phyloP scores from a whole-genome alignment of 1,140 invertebrate genomes.

The Ridgeia piscesae region DNA sequence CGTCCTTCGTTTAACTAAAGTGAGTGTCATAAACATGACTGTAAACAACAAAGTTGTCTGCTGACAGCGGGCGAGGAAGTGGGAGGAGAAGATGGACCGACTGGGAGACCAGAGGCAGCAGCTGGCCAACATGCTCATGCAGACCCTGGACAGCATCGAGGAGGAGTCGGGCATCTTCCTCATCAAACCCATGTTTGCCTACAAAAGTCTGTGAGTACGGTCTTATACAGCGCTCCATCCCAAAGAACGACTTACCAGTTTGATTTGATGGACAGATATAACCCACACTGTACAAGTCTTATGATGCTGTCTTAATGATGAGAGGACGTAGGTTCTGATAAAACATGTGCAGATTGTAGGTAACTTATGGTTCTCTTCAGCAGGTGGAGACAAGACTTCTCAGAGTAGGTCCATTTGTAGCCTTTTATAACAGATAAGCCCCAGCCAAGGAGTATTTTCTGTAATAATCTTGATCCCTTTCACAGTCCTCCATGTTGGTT shows the following conservation, averaged over 20 bases:
- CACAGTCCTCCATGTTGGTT: too few species aligned
- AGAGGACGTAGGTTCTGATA: neutral
- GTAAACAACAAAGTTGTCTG: too few species aligned
- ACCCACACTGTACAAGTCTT: neutral
- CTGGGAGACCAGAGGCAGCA: slow-evolving; percentile 45
- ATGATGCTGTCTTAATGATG: neutral
- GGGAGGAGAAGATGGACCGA: slow-evolving; percentile 50
- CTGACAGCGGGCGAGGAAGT: slow-evolving; percentile 48
- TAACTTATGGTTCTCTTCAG: too few species aligned
- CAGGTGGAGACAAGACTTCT: too few species aligned
- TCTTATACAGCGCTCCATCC: neutral
- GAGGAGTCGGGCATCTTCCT: slow-evolving; percentile 56
- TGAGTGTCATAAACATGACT: too few species aligned
- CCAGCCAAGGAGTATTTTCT: too few species aligned
- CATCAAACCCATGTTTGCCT: slow-evolving; percentile 57
- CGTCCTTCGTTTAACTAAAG: too few species aligned
- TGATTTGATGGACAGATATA: neutral
- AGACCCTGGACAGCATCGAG: slow-evolving; percentile 51
- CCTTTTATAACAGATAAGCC: too few species aligned
- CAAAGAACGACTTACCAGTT: neutral
- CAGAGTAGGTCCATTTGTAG: too few species aligned
- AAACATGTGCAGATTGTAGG: neutral
- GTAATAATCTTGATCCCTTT: too few species aligned
- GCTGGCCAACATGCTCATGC: slow-evolving; percentile 50
- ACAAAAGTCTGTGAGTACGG: slow-evolving; percentile 44